These are phyloP conservation scores for Carettochelys insculpta DNA, from an alignment of 2,113 vertebrate genomes.

Conservation along the genomic window DNA sequence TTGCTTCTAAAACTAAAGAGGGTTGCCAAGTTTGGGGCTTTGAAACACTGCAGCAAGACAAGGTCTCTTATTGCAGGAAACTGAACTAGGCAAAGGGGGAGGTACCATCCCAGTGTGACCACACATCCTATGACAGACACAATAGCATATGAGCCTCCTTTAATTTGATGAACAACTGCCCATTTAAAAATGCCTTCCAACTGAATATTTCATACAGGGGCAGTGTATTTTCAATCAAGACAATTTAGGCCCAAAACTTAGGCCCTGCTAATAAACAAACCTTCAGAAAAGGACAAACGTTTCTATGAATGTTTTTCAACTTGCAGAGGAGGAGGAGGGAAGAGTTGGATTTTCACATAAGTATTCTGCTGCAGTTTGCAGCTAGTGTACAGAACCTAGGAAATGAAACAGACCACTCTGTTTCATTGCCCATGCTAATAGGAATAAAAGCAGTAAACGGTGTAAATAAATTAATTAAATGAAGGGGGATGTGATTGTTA, in stretches of 20 bases:
- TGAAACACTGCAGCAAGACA: too few species aligned
- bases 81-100: fast-evolving
- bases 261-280: not conserved
- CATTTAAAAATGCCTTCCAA: not conserved
- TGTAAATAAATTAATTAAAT: not conserved
- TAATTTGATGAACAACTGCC: not conserved
- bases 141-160: fast-evolving
- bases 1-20: not conserved
- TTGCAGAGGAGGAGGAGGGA: not conserved
- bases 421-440: not conserved
- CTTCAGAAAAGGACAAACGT: not conserved
- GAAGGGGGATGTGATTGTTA: not conserved
- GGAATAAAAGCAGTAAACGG: not conserved
- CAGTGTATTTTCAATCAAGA: not conserved
- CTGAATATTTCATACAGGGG: not conserved
- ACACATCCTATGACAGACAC: fast-evolving
- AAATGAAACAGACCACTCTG: not conserved
- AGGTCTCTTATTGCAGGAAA: fast-evolving
- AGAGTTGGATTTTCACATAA: not conserved
- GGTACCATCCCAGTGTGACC: fast-evolving
- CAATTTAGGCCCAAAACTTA: not conserved
- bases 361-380: not conserved
- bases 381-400: not conserved
- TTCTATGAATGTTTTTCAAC: not conserved
- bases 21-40: not conserved